A percentile compares a stretch with the other conserved stretches of the same genome.
Conservation (phyloP, 2,888 invertebrate species). For the Phorcus lineatus region DNA sequence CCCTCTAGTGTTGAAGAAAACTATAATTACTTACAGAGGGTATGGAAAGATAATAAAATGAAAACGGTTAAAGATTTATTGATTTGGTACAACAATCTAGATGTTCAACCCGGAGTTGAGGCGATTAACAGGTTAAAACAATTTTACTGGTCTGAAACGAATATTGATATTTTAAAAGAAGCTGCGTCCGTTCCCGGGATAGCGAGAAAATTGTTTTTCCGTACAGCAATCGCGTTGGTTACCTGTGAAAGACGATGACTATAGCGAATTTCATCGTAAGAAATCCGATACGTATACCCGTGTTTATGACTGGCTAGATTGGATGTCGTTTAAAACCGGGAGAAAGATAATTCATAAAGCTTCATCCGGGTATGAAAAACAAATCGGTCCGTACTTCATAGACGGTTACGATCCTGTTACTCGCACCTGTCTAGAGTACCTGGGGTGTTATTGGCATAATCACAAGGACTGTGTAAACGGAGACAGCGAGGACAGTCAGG, state of each 20-base stretch:
- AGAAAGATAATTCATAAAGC: not conserved
- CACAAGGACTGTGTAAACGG: not conserved
- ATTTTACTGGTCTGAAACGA: not conserved
- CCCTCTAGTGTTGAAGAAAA: not conserved
- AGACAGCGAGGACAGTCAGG: not conserved
- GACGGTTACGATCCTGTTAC: not conserved
- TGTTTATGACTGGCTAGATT: not conserved
- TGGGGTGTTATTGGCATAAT: not conserved
- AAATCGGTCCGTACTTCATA: not conserved
- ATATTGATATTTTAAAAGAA: slow-evolving; percentile 7
- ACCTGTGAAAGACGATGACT: not conserved
- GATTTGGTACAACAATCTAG: not conserved
- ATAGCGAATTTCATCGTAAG: not conserved
- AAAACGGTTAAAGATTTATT: not conserved
- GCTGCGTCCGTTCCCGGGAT: not conserved
- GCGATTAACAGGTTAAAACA: not conserved
- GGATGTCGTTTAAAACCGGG: not conserved
- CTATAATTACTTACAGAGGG: not conserved
- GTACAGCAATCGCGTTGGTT: not conserved
- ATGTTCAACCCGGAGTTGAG: not conserved
- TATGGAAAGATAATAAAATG: not conserved
- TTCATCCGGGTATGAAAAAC: not conserved
- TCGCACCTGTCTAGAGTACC: not conserved
- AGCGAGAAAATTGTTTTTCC: not conserved
- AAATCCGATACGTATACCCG: not conserved